These are phyloP conservation scores for Rhyacophila evoluta DNA, from an alignment of 2,888 invertebrate genomes.

Conservation along the genomic window DNA sequence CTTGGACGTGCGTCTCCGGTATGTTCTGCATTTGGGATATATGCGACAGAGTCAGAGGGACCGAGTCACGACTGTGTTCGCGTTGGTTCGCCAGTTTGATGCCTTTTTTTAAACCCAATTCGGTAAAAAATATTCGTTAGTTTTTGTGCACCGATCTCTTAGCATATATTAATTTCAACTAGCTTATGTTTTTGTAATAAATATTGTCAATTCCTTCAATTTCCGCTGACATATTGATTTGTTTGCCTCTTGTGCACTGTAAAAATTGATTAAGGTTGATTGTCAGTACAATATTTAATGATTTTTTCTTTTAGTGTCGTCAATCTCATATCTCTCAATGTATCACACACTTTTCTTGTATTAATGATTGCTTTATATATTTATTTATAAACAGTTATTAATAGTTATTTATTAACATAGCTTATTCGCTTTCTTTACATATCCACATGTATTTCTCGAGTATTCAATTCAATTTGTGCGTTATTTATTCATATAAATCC, in stretches of 20 bases:
- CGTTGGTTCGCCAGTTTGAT: slow-evolving; percentile 62
- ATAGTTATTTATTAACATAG: no score
- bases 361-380: no score
- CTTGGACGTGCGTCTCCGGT: slow-evolving; percentile 67
- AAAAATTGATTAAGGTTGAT: no score
- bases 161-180: background rate
- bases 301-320: background rate
- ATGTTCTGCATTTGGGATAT: slow-evolving; percentile 61
- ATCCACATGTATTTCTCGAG: no score
- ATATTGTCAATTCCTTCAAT: background rate
- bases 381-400: no score
- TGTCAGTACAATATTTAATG: background rate
- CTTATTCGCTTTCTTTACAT: no score
- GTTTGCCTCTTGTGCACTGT: background rate
- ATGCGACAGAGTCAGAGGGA: slow-evolving; percentile 55
- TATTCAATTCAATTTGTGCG: background rate
- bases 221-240: background rate
- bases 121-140: background rate
- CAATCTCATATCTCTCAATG: no score
- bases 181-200: background rate
- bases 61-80: slow-evolving; percentile 55
- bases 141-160: background rate
- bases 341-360: no score
- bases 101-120: background rate
- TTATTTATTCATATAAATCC: background rate